A percentile compares a stretch with the other conserved stretches of the same genome.
These are phyloP conservation scores for Conus ventricosus DNA, from an alignment of 1,140 invertebrate genomes.

Conservation along the genomic window DNA sequence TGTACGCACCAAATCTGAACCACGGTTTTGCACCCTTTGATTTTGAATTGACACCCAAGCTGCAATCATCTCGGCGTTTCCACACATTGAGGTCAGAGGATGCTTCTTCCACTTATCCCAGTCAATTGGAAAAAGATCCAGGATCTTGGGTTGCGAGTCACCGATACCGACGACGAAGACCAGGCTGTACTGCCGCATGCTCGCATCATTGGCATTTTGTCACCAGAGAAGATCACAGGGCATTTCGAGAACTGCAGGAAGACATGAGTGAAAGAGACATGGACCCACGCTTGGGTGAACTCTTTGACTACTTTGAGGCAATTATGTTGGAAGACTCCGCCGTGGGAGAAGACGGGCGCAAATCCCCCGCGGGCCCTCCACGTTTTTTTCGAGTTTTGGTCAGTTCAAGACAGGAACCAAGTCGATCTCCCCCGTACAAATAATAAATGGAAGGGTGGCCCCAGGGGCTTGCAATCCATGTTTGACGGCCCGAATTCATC, in stretches of 20 bases:
- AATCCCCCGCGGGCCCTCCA: conserved; percentile 9
- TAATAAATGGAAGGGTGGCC: neutral
- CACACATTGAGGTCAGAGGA: neutral
- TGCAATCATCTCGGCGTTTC: no score
- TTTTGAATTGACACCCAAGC: neutral
- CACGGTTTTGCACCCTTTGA: conserved; percentile 6
- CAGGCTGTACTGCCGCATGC: conserved; percentile 22
- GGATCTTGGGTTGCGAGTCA: conserved; percentile 4
- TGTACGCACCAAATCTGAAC: conserved; percentile 11
- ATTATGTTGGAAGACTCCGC: conserved; percentile 19
- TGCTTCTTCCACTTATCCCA: no score
- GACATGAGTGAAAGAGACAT: conserved; percentile 14
- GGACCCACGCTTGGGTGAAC: conserved; percentile 26
- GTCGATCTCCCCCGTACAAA: conserved; percentile 14
- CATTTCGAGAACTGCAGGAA: conserved; percentile 18
- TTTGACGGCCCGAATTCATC: no score
- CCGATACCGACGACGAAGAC: conserved; percentile 25
- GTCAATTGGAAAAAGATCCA: neutral
- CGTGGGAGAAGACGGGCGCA: conserved; percentile 17
- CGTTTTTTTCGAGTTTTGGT: conserved; percentile 3
- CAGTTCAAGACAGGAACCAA: conserved; percentile 9
- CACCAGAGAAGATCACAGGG: conserved; percentile 17
- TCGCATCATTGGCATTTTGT: neutral
- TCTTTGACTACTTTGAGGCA: conserved; percentile 3
- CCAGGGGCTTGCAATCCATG: neutral